Evolutionary conservation across 2,888 invertebrate species (phyloP).

Genomic region (Heteromyza rotundicornis): DNA sequence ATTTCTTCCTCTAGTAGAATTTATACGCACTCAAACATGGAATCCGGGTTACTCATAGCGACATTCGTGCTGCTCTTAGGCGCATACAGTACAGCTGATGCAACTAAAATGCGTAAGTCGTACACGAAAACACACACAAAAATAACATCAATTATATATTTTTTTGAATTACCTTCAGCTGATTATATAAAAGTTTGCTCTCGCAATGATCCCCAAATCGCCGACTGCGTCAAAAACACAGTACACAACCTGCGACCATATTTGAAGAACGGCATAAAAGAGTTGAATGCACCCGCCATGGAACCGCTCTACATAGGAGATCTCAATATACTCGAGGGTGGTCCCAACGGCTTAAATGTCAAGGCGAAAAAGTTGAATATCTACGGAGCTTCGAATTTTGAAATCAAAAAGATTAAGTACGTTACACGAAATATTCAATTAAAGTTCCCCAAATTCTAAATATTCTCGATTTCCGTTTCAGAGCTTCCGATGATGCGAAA

Average conservation of each 20-base stretch:
- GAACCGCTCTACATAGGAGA: constrained; percentile 76
- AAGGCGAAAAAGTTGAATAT: constrained; percentile 68
- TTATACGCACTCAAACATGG: constrained; percentile 34
- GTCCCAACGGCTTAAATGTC: constrained; percentile 45
- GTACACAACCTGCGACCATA: constrained; percentile 69
- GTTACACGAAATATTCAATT: too few relatives aligned
- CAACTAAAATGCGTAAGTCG: constrained; percentile 48
- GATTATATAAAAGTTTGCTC: constrained; percentile 72
- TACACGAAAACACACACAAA: background rate
- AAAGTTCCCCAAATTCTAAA: background rate
- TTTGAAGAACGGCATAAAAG: constrained; percentile 70
- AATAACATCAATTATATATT: background rate
- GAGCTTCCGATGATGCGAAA: constrained; percentile 16
- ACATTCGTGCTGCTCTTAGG: constrained; percentile 31
- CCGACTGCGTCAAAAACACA: constrained; percentile 69
- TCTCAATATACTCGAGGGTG: constrained; percentile 71
- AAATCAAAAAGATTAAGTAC: constrained; percentile 65
- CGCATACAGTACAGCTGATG: constrained; percentile 21
- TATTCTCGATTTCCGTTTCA: constrained; percentile 17
- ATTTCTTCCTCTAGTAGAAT: too few relatives aligned
- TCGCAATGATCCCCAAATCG: constrained; percentile 68
- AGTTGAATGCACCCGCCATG: constrained; percentile 71
- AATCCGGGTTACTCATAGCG: constrained; percentile 29
- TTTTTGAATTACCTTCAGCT: constrained; percentile 63
- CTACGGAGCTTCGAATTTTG: constrained; percentile 70